Conservation (phyloP, 2,113 vertebrate genomes). For the Gopherus flavomarginatus region DNA sequence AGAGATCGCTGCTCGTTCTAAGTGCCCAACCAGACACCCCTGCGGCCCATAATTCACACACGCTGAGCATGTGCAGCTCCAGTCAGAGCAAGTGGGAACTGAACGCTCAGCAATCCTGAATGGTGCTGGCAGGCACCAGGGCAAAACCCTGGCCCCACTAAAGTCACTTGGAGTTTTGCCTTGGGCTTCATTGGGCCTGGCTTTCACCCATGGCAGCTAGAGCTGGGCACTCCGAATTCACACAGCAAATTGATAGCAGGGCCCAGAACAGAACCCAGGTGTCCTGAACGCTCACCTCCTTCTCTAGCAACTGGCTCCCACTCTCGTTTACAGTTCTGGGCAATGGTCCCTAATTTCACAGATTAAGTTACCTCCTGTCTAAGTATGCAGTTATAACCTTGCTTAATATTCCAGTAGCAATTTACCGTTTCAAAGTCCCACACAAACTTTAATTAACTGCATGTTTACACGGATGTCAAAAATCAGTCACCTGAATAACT, state of each 20-base stretch:
- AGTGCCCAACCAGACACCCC: neutral
- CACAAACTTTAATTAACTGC: conserved; percentile 62
- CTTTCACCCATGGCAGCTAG: neutral
- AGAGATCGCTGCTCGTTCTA: fast-evolving
- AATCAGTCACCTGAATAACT: conserved; percentile 44
- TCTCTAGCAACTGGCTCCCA: neutral
- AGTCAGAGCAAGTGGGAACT: neutral
- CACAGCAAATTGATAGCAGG: neutral
- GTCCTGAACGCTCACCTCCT: neutral
- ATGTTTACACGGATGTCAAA: neutral
- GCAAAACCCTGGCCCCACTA: neutral
- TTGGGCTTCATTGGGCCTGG: fast-evolving
- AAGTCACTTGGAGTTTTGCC: neutral
- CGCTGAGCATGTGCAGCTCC: neutral
- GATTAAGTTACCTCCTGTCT: conserved; percentile 48
- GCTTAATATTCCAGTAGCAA: conserved; percentile 41
- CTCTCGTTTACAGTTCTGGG: conserved; percentile 12
- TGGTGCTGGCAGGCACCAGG: neutral
- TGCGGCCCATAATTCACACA: neutral
- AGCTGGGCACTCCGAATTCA: fast-evolving
- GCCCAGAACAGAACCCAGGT: neutral
- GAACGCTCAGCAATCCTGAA: neutral
- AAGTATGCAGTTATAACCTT: conserved; percentile 45
- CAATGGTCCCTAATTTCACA: conserved; percentile 13
- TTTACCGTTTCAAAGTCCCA: conserved; percentile 45